Evolutionary conservation across 2,888 invertebrate species (phyloP).

Genomic region (Dynastes grantii): DNA sequence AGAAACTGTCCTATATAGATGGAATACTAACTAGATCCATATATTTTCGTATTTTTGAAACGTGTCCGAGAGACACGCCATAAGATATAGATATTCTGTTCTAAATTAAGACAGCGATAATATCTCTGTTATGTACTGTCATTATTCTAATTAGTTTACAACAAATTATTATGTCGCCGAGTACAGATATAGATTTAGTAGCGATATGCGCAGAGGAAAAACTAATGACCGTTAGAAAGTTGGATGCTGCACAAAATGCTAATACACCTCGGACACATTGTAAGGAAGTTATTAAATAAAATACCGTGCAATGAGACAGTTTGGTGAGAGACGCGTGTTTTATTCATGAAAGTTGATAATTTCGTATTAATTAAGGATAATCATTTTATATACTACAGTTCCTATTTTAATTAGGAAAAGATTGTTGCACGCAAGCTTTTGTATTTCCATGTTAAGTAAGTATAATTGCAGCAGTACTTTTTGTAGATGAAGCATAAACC

Average conservation of each 20-base stretch:
- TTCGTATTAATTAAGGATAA: slow-evolving; percentile 16
- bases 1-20: slow-evolving; percentile 1
- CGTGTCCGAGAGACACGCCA: too few species aligned
- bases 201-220: not conserved
- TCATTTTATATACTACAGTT: not conserved
- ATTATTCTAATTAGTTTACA: slow-evolving; percentile 34
- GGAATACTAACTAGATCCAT: not conserved
- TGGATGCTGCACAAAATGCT: slow-evolving; percentile 28
- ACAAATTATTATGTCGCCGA: slow-evolving; percentile 10
- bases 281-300: slow-evolving; percentile 20
- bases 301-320: not conserved
- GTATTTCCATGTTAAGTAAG: not conserved
- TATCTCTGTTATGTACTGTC: slow-evolving; percentile 4
- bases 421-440: not conserved
- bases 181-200: not conserved
- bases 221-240: slow-evolving; percentile 19
- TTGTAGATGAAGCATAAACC: too few species aligned
- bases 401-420: slow-evolving; percentile 6
- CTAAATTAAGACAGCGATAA: slow-evolving; percentile 13
- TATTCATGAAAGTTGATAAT: slow-evolving; percentile 14
- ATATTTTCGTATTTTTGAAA: slow-evolving; percentile 1
- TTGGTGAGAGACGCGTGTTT: not conserved
- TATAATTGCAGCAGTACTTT: not conserved
- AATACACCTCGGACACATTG: not conserved
- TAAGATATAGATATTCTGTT: not conserved